These are phyloP conservation scores for Netelia fuscicornis DNA, from an alignment of 2,888 invertebrate species.

Conservation along the genomic window DNA sequence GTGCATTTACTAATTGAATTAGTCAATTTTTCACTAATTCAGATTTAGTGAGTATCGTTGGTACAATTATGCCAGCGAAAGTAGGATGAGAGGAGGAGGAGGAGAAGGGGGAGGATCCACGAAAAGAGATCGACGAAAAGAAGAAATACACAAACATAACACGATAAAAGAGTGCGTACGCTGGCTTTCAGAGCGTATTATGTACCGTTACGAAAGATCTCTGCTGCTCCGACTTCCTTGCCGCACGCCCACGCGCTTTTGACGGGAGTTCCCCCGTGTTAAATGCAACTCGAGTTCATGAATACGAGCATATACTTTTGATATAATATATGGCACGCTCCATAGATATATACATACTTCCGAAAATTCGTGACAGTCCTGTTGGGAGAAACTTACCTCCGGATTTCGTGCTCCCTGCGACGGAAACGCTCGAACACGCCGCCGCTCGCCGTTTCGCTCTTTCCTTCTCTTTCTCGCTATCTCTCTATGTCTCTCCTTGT, in stretches of 20 bases:
- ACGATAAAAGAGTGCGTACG: conserved; percentile 30
- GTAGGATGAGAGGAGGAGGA: neutral
- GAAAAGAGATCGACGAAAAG: conserved; percentile 18
- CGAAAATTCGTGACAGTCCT: conserved; percentile 62
- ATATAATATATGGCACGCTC: neutral
- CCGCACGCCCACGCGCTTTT: conserved; percentile 56
- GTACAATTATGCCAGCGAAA: conserved; percentile 53
- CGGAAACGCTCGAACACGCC: conserved; percentile 60
- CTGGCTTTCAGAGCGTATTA: conserved; percentile 50
- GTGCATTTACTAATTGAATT: no score
- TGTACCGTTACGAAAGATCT: conserved; percentile 64
- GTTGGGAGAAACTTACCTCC: conserved; percentile 55
- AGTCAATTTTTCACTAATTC: no score
- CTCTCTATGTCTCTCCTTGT: conserved; percentile 29
- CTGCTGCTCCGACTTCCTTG: conserved; percentile 49
- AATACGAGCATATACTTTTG: conserved; percentile 2
- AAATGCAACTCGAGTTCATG: neutral
- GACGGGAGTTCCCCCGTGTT: conserved; percentile 32
- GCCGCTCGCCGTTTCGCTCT: conserved; percentile 24
- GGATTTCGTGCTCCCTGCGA: conserved; percentile 44
- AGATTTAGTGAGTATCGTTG: neutral
- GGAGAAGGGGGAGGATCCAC: neutral
- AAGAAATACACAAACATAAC: conserved; percentile 15
- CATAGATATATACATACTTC: conserved; percentile 6
- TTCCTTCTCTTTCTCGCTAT: conserved; percentile 18